Evolutionary conservation across 2,888 invertebrate species (phyloP).

Genomic region (Eurois occulta): DNA sequence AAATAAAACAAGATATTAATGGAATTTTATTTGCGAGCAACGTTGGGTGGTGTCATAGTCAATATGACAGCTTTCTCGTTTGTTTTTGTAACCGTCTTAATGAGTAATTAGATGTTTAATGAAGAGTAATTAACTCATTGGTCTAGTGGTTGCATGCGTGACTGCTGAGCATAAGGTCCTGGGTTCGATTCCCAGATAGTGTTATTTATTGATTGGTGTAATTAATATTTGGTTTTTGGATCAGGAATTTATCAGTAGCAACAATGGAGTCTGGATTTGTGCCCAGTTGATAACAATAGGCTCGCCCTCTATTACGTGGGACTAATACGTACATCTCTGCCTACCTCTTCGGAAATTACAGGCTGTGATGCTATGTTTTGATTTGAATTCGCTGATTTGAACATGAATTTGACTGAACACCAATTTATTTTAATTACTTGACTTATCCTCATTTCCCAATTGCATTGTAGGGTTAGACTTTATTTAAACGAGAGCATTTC

Average conservation of each 20-base stretch:
- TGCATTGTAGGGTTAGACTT: not conserved
- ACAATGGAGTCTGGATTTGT: not conserved
- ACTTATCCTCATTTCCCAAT: too few species aligned
- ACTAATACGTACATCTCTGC: too few species aligned
- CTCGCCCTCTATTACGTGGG: not conserved
- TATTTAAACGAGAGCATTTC: not conserved
- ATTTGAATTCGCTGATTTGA: too few species aligned
- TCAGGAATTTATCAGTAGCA: too few species aligned
- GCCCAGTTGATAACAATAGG: not conserved
- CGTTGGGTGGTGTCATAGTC: constrained; percentile 32
- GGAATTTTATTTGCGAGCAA: constrained; percentile 37
- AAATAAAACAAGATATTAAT: constrained; percentile 23
- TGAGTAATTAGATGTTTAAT: constrained; percentile 24
- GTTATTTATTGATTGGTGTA: not conserved
- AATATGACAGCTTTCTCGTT: constrained; percentile 36
- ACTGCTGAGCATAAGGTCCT: not conserved
- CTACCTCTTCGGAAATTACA: not conserved
- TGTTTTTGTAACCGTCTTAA: constrained; percentile 36
- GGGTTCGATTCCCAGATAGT: not conserved
- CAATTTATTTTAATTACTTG: not conserved
- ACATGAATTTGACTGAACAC: not conserved
- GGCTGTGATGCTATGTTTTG: too few species aligned
- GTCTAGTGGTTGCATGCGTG: not conserved
- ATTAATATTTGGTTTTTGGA: not conserved
- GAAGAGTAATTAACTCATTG: not conserved